Conservation (phyloP, 2,797 vertebrate genomes). For the Eulemur albifrons region DNA sequence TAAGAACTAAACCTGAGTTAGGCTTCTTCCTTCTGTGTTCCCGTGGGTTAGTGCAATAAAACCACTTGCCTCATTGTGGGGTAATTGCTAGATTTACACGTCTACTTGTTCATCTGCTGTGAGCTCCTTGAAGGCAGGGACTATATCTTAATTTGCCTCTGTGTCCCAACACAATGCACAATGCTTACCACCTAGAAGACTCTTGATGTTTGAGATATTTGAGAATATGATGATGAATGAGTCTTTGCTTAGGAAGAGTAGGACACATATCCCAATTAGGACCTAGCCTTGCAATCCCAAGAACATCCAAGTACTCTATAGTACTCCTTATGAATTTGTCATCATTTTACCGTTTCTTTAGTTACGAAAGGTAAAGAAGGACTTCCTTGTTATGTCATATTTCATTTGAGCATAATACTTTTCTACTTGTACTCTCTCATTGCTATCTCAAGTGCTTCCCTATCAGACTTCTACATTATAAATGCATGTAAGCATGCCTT, state of each 20-base stretch:
- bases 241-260: not conserved
- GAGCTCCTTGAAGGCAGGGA: not conserved
- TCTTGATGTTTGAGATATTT: not conserved
- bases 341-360: not conserved
- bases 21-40: not conserved
- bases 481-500: not conserved
- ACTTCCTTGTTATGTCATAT: not conserved
- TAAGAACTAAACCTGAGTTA: not conserved
- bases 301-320: not conserved
- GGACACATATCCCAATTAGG: not conserved
- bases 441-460: not conserved
- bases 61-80: not conserved
- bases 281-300: not conserved
- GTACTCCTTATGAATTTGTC: not conserved
- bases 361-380: not conserved
- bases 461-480: not conserved
- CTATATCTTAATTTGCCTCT: not conserved
- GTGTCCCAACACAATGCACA: not conserved
- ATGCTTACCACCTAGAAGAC: not conserved
- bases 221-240: not conserved
- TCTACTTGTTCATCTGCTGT: not conserved
- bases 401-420: not conserved
- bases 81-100: not conserved
- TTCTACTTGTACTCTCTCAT: not conserved
- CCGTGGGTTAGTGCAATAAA: not conserved